Evolutionary conservation across 30 jellyfish, hydroid and myxozoan genomes (phyloP), one percentile per base, ranked within the genome.

Genomic region (Cassiopea xamachana): DNA sequence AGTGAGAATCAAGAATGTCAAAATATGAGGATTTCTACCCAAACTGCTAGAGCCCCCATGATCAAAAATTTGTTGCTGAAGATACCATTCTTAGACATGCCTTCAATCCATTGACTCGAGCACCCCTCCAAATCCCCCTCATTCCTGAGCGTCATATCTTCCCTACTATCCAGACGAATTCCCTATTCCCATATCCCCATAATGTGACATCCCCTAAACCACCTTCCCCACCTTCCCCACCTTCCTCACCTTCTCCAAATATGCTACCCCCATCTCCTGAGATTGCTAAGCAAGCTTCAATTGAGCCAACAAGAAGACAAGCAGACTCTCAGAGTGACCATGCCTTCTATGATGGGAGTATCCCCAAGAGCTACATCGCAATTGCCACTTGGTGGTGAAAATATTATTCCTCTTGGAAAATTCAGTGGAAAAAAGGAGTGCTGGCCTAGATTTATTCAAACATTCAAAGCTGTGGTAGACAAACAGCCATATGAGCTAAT

Each of bases 381-480:
- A 60, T 10, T 77, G 86, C 46, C 86, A 51, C 48, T 77, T 45
- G 86, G 86, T 77, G 86, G 86, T 47, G 72, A 77, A 27, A 77
- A 50, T 78, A 64, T 64, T 17, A 64, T 64, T 64, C 74, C 74
- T 64, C 74, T 64, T 14, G 87, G 87, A 78, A 78, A 78, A 15
- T 78, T 78, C 75, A 48, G 73, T 45, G 87, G 87, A 78, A 78
- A 78, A 50, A 78, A 78, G 46, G 73, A 78, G 47, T 47, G 48
- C 55, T 78, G 87, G 87, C 87, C 87, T 46, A 78, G 46, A 78
- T 78, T 78, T 19, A 81, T 69, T 3, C 90, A 62, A 44, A 58
- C 80, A 19, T 62, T 60, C 69, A 81, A 81, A 39, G 90, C 90
- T 18, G 90, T 55, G 69, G 90, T 81, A 27, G 90, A 81, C 84